phyloP scores from a whole-genome alignment of 92 coral and sea anemone genomes.

The Palythoa grandis region DNA sequence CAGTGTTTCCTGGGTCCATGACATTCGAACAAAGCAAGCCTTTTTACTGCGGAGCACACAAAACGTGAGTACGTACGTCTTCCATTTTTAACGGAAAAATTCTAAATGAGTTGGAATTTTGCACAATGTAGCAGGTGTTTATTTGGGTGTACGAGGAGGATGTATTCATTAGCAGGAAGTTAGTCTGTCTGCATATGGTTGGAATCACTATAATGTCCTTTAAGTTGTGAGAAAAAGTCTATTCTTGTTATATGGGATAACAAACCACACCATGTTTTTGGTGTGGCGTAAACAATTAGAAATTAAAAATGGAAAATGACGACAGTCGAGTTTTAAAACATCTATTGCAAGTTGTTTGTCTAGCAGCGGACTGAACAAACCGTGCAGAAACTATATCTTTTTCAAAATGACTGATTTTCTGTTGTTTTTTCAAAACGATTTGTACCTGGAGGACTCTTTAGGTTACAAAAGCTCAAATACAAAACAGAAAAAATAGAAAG shows the following conservation, averaged over 20 bases:
- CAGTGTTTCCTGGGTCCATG: too few species aligned
- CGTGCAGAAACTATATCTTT: not conserved
- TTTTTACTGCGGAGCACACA: too few species aligned
- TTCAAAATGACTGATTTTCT: not conserved
- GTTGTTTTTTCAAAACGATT: not conserved
- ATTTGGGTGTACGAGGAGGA: not conserved
- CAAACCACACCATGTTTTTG: not conserved
- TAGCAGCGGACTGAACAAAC: not conserved
- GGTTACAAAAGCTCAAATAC: not conserved
- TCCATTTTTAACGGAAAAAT: too few species aligned
- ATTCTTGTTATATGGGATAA: not conserved
- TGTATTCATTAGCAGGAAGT: not conserved
- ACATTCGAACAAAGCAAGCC: too few species aligned
- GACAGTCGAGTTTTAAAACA: too few species aligned
- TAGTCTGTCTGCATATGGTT: not conserved
- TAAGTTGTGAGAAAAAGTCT: not conserved
- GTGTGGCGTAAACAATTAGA: not conserved
- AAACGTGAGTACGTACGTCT: too few species aligned
- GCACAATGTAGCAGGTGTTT: not conserved
- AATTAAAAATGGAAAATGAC: not conserved
- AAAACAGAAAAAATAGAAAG: not conserved
- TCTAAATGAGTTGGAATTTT: too few species aligned
- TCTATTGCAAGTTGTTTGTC: not conserved
- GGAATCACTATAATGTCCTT: not conserved
- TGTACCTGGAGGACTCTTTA: not conserved